phyloP scores from a whole-genome alignment of 2,797 vertebrate genomes.

The Takifugu rubripes region DNA sequence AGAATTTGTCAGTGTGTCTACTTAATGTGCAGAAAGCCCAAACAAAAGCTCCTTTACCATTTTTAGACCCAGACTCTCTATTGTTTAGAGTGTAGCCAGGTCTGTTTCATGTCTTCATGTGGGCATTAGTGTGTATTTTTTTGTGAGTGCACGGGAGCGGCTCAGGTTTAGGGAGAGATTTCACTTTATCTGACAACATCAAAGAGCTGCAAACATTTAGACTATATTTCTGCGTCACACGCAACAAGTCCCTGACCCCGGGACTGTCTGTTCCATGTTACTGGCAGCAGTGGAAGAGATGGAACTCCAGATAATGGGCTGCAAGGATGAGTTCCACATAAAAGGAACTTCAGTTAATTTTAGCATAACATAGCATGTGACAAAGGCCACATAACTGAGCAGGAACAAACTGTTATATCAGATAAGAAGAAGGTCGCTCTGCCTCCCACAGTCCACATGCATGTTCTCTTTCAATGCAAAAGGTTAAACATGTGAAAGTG shows the following conservation, averaged over 20 bases:
- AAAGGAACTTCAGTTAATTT: no score
- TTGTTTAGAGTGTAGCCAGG: no score
- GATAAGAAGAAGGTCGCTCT: no score
- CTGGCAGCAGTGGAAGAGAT: constrained; percentile 7
- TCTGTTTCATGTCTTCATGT: no score
- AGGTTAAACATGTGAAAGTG: neutral
- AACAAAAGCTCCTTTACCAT: no score
- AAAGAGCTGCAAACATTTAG: constrained; percentile 24
- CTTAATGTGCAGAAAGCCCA: constrained; percentile 15
- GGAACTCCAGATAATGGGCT: neutral
- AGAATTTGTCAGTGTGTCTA: constrained; percentile 11
- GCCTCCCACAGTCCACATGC: neutral
- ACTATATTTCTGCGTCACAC: constrained; percentile 29
- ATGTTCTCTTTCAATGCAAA: neutral
- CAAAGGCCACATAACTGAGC: no score
- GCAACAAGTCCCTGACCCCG: constrained; percentile 31
- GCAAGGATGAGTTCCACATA: no score
- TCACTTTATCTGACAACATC: constrained; percentile 29
- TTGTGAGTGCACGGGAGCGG: neutral
- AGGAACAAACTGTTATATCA: no score
- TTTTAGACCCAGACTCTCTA: no score
- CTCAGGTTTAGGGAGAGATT: constrained; percentile 16
- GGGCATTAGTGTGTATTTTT: constrained; percentile 3
- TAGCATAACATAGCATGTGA: no score
- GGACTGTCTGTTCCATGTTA: constrained; percentile 28